phyloP scores from a whole-genome alignment of 1,140 invertebrate genomes.

The Elymnias hypermnestra region DNA sequence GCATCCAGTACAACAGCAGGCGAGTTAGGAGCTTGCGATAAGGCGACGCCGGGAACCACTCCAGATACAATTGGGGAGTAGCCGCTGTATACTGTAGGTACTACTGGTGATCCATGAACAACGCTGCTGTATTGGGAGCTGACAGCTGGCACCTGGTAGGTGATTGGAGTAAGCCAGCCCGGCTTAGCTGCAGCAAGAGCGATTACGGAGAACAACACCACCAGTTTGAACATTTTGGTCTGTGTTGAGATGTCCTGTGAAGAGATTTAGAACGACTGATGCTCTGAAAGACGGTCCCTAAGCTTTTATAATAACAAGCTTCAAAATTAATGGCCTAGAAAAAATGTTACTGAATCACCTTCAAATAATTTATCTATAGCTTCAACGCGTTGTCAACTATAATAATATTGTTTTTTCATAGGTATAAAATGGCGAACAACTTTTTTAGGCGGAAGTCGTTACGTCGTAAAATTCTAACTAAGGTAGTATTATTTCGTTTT shows the following conservation, averaged over 20 bases:
- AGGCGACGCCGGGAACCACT: conserved; percentile 38
- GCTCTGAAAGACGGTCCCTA: conserved; percentile 26
- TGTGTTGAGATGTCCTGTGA: conserved; percentile 60
- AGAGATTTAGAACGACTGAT: conserved; percentile 55
- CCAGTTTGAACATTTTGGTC: conserved; percentile 74
- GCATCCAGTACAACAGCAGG: conserved; percentile 51
- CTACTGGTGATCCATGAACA: conserved; percentile 41
- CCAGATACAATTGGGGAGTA: conserved; percentile 26
- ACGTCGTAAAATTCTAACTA: conserved; percentile 8
- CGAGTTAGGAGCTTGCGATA: conserved; percentile 49
- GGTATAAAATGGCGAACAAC: conserved; percentile 1
- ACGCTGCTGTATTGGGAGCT: conserved; percentile 66
- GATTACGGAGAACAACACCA: conserved; percentile 57
- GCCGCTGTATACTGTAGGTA: conserved; percentile 37
- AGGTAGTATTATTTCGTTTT: not conserved
- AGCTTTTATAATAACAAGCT: conserved; percentile 48
- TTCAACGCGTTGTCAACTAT: conserved; percentile 16
- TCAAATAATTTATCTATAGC: conserved; percentile 29
- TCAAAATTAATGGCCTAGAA: conserved; percentile 20
- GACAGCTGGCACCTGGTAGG: conserved; percentile 43
- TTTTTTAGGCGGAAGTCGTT: conserved; percentile 25
- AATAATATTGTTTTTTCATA: conserved; percentile 19
- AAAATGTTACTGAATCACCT: conserved; percentile 55
- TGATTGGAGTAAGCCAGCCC: conserved; percentile 48
- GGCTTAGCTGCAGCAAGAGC: conserved; percentile 66